Percentiles rank a stretch among this genome's conserved stretches.
Conservation (phyloP, 2,888 invertebrate species). For the Zaprionus bogoriensis region DNA sequence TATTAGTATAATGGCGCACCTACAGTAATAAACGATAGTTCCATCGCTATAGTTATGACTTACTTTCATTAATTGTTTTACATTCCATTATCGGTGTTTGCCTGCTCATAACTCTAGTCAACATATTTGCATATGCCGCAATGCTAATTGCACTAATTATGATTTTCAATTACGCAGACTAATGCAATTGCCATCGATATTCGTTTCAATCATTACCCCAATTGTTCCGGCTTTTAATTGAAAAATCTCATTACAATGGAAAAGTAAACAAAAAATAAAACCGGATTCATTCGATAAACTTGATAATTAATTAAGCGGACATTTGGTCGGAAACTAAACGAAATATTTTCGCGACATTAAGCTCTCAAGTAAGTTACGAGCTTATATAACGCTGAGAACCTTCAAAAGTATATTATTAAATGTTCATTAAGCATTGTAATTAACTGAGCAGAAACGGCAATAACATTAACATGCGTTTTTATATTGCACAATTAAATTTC, state of each 20-base stretch:
- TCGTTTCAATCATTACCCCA: background rate
- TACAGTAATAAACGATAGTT: too few relatives aligned
- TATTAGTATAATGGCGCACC: too few relatives aligned
- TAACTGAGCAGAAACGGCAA: background rate
- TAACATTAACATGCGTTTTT: background rate
- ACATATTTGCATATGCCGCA: background rate
- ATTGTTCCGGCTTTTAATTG: constrained; percentile 1
- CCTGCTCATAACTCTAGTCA: background rate
- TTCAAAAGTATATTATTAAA: background rate
- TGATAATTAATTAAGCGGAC: background rate
- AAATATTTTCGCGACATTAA: background rate
- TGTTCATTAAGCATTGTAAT: background rate
- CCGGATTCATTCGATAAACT: background rate
- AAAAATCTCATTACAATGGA: background rate
- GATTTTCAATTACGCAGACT: constrained; percentile 12
- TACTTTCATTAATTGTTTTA: too few relatives aligned
- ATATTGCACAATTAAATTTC: background rate
- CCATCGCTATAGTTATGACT: too few relatives aligned
- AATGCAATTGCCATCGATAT: constrained; percentile 5
- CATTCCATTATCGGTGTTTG: background rate
- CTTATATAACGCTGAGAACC: background rate
- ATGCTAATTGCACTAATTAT: constrained; percentile 2
- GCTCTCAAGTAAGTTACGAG: background rate
- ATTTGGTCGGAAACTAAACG: background rate
- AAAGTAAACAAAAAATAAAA: background rate